phyloP scores from a whole-genome alignment of 2,888 invertebrate genomes.

The Eupithecia pulchellata region DNA sequence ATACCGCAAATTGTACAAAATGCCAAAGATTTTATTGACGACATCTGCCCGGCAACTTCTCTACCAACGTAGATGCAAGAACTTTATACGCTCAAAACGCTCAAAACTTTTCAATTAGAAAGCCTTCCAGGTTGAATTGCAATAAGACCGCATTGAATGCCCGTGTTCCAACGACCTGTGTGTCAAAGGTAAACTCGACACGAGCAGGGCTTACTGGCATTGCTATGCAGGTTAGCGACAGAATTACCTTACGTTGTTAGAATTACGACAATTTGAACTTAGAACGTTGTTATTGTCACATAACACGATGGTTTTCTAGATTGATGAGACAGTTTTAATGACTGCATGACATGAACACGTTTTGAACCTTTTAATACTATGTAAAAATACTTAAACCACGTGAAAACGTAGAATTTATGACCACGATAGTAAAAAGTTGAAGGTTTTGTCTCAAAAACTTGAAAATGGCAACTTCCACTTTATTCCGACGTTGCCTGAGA shows the following conservation, averaged over 20 bases:
- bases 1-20: not conserved
- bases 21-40: not conserved
- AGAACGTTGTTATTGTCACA: not conserved
- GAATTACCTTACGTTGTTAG: not conserved
- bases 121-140: slow-evolving; percentile 26
- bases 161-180: slow-evolving; percentile 30
- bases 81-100: slow-evolving; percentile 20
- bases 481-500: slow-evolving; percentile 32
- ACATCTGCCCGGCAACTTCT: not conserved
- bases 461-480: not conserved
- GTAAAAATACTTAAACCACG: too few species aligned
- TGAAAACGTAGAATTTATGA: too few species aligned
- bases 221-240: not conserved
- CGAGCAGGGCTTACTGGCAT: slow-evolving; percentile 10
- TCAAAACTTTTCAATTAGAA: slow-evolving; percentile 31
- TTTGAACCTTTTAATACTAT: not conserved
- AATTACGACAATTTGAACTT: not conserved
- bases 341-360: not conserved
- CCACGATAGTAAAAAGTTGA: not conserved
- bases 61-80: not conserved
- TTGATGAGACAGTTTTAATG: not conserved
- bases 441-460: not conserved
- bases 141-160: slow-evolving; percentile 21
- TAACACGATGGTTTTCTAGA: not conserved
- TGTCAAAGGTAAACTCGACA: slow-evolving; percentile 55